Percentiles rank a stretch among this genome's conserved stretches.
phyloP scores from a whole-genome alignment of 2,113 vertebrate species.

The Ageneiosus marmoratus region DNA sequence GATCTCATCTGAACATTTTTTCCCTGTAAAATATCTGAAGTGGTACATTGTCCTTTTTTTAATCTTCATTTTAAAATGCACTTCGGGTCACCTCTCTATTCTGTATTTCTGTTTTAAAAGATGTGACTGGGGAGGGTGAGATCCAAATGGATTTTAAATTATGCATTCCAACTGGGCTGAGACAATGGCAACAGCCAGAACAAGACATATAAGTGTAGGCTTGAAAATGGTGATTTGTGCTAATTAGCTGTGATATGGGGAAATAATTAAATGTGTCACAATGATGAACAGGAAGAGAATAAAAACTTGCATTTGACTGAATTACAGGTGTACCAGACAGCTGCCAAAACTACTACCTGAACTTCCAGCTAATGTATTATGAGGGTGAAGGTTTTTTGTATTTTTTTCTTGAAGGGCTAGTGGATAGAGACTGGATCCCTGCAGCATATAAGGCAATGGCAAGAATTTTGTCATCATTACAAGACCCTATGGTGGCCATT shows the following conservation, averaged over 20 bases:
- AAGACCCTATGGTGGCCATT: conserved; percentile 12
- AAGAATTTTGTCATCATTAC: conserved; percentile 12
- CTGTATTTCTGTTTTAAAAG: conserved; percentile 28
- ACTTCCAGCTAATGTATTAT: conserved; percentile 10
- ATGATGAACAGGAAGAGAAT: conserved; percentile 31
- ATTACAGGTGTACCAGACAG: not conserved
- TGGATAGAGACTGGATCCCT: not conserved
- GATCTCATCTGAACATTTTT: not conserved
- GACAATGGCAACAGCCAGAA: conserved; percentile 42
- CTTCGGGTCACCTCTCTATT: not conserved
- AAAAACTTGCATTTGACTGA: conserved; percentile 6
- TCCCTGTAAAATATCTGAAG: not conserved
- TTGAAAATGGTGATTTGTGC: conserved; percentile 38
- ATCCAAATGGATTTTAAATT: conserved; percentile 45
- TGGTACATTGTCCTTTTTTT: not conserved
- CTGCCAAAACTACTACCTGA: conserved; percentile 14
- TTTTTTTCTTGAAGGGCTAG: not conserved
- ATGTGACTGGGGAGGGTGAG: conserved; percentile 8
- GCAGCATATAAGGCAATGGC: not conserved
- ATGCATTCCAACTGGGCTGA: conserved; percentile 33
- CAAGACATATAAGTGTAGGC: conserved; percentile 24
- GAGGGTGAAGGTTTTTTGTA: not conserved
- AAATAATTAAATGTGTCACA: conserved; percentile 32
- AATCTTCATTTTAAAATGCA: conserved; percentile 1
- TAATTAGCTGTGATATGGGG: conserved; percentile 47